phyloP scores from a whole-genome alignment of 2,797 vertebrate genomes.

The Eleutherodactylus coqui region DNA sequence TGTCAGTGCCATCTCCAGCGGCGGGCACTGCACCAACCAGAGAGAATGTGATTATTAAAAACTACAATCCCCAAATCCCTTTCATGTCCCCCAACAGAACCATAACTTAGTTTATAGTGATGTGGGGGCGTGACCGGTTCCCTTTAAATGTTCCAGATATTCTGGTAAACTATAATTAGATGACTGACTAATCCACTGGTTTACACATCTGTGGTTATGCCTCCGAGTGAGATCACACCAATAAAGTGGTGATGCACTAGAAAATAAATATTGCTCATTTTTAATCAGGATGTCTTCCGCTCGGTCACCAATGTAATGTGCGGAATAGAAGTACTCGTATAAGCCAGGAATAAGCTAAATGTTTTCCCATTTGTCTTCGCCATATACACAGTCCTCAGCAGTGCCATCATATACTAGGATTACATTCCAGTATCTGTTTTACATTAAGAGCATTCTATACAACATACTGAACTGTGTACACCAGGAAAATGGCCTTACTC shows the following conservation, averaged over 20 bases:
- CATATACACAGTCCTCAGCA: not conserved
- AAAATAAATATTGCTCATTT: not conserved
- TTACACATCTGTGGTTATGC: not conserved
- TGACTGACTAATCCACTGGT: not conserved
- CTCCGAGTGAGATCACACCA: not conserved
- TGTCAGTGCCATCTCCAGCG: too few relatives aligned
- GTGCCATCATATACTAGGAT: not conserved
- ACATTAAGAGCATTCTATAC: not conserved
- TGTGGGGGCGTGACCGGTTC: too few relatives aligned
- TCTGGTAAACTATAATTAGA: not conserved
- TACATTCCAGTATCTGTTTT: not conserved
- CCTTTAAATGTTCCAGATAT: not conserved
- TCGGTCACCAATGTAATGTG: not conserved
- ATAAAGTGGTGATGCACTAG: not conserved
- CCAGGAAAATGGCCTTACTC: not conserved
- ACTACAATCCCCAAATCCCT: too few relatives aligned
- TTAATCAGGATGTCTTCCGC: not conserved
- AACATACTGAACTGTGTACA: not conserved
- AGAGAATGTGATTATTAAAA: too few relatives aligned
- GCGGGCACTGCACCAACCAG: too few relatives aligned
- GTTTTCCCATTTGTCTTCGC: not conserved
- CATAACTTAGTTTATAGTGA: too few relatives aligned
- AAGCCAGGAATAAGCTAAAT: not conserved
- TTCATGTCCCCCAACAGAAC: too few relatives aligned
- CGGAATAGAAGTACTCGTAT: not conserved